A percentile compares a stretch with the other conserved stretches of the same genome.
These are phyloP conservation scores for Drosophila mettleri DNA, from an alignment of 2,888 invertebrate genomes.

Conservation along the genomic window DNA sequence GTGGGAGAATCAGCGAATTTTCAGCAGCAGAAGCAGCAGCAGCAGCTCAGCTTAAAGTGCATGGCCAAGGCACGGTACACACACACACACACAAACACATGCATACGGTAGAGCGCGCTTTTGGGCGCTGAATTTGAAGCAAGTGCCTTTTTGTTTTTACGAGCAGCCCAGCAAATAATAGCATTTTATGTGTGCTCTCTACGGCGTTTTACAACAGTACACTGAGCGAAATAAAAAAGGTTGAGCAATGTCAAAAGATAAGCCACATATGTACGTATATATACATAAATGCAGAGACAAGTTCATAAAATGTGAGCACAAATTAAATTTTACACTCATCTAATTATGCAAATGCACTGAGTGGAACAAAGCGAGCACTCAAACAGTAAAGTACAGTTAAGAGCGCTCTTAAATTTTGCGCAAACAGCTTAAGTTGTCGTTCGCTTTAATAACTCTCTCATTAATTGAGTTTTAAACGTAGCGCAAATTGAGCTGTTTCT, in stretches of 20 bases:
- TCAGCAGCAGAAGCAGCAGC: conserved; percentile 26
- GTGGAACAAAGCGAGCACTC: conserved; percentile 2
- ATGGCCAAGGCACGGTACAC: conserved; percentile 40
- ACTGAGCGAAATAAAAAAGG: conserved; percentile 30
- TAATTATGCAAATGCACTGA: conserved; percentile 2
- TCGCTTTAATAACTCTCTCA: background rate
- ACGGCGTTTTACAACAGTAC: conserved; percentile 43
- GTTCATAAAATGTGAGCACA: background rate
- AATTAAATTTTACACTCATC: conserved; percentile 3
- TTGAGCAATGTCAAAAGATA: conserved; percentile 2
- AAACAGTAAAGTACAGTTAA: conserved; percentile 4
- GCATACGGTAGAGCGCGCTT: conserved; percentile 41
- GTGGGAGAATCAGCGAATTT: conserved; percentile 46
- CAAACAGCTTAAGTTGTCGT: conserved; percentile 4
- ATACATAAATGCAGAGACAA: background rate
- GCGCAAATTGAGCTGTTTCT: conserved; percentile 14
- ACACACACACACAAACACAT: conserved; percentile 9
- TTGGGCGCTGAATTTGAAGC: conserved; percentile 40
- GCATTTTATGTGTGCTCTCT: conserved; percentile 47
- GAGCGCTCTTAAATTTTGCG: conserved; percentile 6
- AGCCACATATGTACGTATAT: too few species aligned
- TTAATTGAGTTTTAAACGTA: conserved; percentile 25
- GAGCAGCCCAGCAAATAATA: conserved; percentile 64
- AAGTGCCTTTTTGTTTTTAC: conserved; percentile 60
- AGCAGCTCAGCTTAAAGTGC: conserved; percentile 57